Base-by-base conservation (phyloP, 1,140 invertebrate genomes). In the Drosophila lacteicornis region DNA sequence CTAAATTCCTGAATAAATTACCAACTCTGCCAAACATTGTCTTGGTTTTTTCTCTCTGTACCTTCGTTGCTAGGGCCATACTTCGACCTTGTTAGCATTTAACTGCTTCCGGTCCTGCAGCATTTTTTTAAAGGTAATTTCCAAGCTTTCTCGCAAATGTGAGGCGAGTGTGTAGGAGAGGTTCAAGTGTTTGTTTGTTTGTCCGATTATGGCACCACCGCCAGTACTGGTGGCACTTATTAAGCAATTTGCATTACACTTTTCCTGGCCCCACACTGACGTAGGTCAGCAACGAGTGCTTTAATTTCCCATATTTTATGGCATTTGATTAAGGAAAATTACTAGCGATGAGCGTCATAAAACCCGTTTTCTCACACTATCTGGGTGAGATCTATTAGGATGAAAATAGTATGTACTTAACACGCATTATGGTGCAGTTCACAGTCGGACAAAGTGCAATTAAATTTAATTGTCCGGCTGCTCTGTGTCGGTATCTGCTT, bases 321-420 rank as follows among this genome's bases (percentile, higher is more conserved):
- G 38, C 61, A 79, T 68, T 80, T 78, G 59, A 88, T 88, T 75
- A 59, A 90, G 85, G 85, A 90, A 88, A 88, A 90, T 79, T 69
- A 79, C 84, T 73, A 19, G 22, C 65, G 58, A 74, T 61, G 56
- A 49, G 50, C 68, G 79, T 71, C 58, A 71, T 51, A 71, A 86
- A 84, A 88, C 84, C 71, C 58, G 84, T 88, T 88, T 80, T 79
- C 57, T 79, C 79, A 84, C 77, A 85, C 69, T 76, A 55, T 42
- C 61, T 60, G 46, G 59, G 70, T 74, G 70, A 74, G 70, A 73
- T 60, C 76, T 71, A 82, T 80, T 87, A 75, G 50, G 80, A 36
- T 55, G 62, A 62, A 45, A 83, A 80, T 83, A 66, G 75, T 80
- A 69, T 79, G 67, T 71, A 87, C 79, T 88, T 80, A 77, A 42